Base-by-base conservation (phyloP, 2,888 invertebrate species). In the Myopa tessellatipennis region DNA sequence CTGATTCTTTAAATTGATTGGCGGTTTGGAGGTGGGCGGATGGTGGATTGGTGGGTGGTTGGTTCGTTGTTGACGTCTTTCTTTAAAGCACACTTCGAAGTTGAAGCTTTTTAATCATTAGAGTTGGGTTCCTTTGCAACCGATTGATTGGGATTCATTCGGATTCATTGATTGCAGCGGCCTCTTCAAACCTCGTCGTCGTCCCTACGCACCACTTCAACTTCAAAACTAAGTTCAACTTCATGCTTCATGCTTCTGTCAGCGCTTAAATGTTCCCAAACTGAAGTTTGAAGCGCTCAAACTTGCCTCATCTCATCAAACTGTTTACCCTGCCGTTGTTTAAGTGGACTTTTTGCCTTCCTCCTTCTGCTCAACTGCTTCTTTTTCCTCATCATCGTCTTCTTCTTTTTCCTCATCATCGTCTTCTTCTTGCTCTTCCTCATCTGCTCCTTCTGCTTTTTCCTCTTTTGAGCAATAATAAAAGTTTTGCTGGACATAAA, bases 401-500 rank as follows among this genome's bases (percentile, higher is more conserved):
- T 12, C 8, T 16, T 55, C 16, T 52, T 12, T 2, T 34, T 55
- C 12, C n/a, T 34, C 34, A 38, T 40, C 3, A 5, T 38, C 34
- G n/a, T 40, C 26, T 70, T 70, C 55, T 36, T 58, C n/a, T 58
- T 16, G 16, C 5, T 6, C n/a, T n/a, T 10, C 26, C 1, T 10
- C 36, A 52, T 26, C 38, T 14, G 3, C n/a, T 38, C 36, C 10
- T 16, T 12, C 8, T 16, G 18, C 16, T 52, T 12, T 7, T 34
- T 55, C 12, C n/a, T 34, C 34, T 58, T 40, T 38, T 14, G 55
- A 34, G 60, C 60, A 73, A 60, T 73, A 73, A 65, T 36, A 74
- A 74, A 74, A 74, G 50, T 74, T 74, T 74, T 74, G 52, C 65
- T 65, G 63, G 63, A 74, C 74, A 73, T 74, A 74, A 74, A 74